Evolutionary conservation across 2,888 invertebrate genomes (phyloP).

Genomic region (Apodemia zela): DNA sequence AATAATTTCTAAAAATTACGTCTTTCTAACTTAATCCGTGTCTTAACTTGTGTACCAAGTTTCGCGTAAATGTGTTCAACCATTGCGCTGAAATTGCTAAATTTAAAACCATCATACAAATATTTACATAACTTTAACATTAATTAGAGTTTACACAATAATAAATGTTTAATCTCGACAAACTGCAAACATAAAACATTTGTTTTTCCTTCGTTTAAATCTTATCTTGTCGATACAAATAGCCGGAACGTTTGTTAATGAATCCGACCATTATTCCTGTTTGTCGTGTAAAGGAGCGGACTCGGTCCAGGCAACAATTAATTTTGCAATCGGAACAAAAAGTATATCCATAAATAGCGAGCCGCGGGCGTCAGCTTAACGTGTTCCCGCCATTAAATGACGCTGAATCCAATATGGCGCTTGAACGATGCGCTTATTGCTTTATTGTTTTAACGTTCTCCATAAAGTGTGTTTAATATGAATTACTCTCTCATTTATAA

Average conservation of each 20-base stretch:
- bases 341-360: slow-evolving; percentile 12
- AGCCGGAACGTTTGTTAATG: neutral
- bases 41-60: too few species aligned
- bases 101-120: too few species aligned
- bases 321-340: slow-evolving; percentile 13
- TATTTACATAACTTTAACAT: too few species aligned
- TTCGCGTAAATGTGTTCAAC: too few species aligned
- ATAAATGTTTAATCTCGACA: neutral
- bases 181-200: neutral
- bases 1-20: too few species aligned
- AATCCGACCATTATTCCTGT: neutral
- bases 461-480: slow-evolving; percentile 16
- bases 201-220: neutral
- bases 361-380: slow-evolving; percentile 9
- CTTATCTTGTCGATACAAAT: neutral
- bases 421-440: slow-evolving; percentile 15
- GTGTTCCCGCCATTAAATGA: slow-evolving; percentile 16
- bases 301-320: neutral
- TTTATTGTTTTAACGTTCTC: slow-evolving; percentile 16
- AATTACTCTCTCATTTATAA: slow-evolving; percentile 13
- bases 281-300: neutral
- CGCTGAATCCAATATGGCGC: slow-evolving; percentile 17
- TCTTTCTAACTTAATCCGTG: too few species aligned
- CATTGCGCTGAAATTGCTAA: too few species aligned
- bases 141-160: too few species aligned